Conservation (phyloP, 2,113 vertebrate genomes). For the Rhynchomys soricoides region DNA sequence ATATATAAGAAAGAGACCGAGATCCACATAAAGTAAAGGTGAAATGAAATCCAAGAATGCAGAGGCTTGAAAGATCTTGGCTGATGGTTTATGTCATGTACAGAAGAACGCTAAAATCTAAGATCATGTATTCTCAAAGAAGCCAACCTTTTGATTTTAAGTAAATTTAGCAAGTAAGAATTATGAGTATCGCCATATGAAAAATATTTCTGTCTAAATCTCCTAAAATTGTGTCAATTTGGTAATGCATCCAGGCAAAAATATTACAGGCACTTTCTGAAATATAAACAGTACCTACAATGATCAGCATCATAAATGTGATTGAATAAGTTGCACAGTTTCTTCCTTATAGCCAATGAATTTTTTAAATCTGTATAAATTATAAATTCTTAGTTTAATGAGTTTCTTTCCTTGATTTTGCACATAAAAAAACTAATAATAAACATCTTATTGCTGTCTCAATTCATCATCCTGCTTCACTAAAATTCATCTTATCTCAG, state of each 20-base stretch:
- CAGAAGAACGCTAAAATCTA: neutral
- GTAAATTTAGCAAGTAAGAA: neutral
- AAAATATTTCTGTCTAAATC: neutral
- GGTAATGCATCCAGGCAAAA: neutral
- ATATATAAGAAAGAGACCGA: neutral
- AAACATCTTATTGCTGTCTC: neutral
- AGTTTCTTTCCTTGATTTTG: neutral
- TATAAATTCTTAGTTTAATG: neutral
- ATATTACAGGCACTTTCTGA: neutral
- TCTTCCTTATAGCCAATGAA: neutral
- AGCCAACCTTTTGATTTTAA: neutral
- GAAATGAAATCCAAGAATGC: neutral
- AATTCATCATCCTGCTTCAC: neutral
- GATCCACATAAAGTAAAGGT: neutral
- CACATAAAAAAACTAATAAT: neutral
- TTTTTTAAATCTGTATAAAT: neutral
- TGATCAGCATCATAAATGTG: neutral
- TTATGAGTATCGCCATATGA: neutral
- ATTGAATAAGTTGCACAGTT: neutral
- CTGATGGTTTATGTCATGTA: neutral
- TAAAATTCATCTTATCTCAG: neutral
- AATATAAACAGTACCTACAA: neutral
- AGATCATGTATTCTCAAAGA: neutral
- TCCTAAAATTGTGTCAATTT: neutral
- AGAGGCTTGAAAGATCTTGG: neutral